Percentiles rank a stretch among this genome's conserved stretches.
Evolutionary conservation across 2,113 vertebrate species (phyloP).

Genomic region (Eira barbara): DNA sequence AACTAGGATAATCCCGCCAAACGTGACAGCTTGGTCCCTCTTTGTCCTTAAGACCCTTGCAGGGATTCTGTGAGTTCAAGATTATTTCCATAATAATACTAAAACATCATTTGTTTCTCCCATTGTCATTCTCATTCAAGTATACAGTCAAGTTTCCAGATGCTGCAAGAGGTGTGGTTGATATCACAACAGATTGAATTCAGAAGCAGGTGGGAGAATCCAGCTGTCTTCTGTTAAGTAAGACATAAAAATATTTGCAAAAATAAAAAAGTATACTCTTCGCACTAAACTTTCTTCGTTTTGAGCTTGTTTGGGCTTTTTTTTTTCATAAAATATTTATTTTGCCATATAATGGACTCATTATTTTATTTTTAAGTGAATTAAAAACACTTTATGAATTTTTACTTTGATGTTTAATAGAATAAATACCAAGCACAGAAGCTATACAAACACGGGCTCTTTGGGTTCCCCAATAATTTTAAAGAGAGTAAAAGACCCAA

Average conservation of each 20-base stretch:
- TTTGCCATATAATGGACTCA: not conserved
- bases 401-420: not conserved
- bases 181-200: not conserved
- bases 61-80: not conserved
- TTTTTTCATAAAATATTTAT: not conserved
- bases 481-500: not conserved
- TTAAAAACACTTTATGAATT: not conserved
- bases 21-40: not conserved
- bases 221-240: not conserved
- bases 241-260: not conserved
- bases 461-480: not conserved
- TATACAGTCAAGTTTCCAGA: not conserved
- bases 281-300: not conserved
- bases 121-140: not conserved
- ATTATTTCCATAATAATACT: not conserved
- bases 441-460: not conserved
- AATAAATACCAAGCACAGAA: not conserved
- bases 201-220: not conserved
- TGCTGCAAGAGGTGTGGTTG: not conserved
- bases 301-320: not conserved
- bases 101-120: not conserved
- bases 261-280: not conserved
- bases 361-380: conserved; percentile 5
- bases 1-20: not conserved
- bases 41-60: not conserved